phyloP scores from a whole-genome alignment of 2,888 invertebrate species.

The Ochropleura leucogaster region DNA sequence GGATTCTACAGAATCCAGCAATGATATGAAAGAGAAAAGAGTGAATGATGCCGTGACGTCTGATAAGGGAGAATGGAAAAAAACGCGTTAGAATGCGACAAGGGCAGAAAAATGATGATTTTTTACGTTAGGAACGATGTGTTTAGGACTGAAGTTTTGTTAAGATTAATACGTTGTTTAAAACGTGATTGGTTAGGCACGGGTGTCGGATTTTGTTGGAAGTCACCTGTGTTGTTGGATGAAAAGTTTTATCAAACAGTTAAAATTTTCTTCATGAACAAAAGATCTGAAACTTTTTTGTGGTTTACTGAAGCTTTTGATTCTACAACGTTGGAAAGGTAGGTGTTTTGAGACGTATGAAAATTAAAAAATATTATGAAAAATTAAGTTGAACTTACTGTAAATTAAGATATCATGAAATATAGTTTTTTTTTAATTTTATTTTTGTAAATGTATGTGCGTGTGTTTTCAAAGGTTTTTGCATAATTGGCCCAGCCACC shows the following conservation, averaged over 20 bases:
- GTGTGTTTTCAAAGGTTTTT: too few species aligned
- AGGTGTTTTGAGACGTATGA: neutral
- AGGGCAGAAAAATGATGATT: slow-evolving; percentile 10
- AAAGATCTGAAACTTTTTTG: neutral
- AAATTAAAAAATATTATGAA: neutral
- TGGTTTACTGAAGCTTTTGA: neutral
- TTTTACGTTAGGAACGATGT: slow-evolving; percentile 24
- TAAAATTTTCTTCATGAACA: neutral
- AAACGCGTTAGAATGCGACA: too few species aligned
- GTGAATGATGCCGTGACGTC: too few species aligned
- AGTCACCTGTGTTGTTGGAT: neutral
- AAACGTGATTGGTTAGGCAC: slow-evolving; percentile 40
- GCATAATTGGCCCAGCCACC: too few species aligned
- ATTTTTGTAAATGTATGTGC: too few species aligned
- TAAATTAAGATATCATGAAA: neutral
- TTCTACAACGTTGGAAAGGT: neutral
- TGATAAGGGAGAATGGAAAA: too few species aligned
- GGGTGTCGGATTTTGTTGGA: neutral
- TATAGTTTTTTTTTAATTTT: too few species aligned
- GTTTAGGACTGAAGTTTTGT: slow-evolving; percentile 4
- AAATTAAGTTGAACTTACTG: neutral
- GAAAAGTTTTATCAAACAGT: neutral
- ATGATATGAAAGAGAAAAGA: too few species aligned
- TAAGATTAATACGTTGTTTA: slow-evolving; percentile 5
- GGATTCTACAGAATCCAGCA: too few species aligned